Percentiles rank a stretch among this genome's conserved stretches.
phyloP scores from a whole-genome alignment of 2,888 invertebrate species.

The Phaedon cochleariae region DNA sequence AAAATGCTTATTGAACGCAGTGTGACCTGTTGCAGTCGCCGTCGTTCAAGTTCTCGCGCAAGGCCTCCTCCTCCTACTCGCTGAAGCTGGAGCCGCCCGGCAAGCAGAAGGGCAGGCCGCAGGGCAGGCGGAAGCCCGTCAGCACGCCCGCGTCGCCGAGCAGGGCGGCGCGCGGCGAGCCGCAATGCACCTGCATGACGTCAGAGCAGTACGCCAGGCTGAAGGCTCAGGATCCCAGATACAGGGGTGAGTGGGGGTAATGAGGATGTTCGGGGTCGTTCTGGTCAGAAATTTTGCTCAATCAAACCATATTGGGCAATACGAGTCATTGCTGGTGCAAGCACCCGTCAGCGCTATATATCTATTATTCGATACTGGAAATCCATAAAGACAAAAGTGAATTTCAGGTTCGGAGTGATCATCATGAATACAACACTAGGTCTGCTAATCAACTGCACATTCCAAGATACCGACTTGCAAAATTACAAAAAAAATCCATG shows the following conservation, averaged over 20 bases:
- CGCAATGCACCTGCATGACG: conserved; percentile 95
- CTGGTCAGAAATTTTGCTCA: not conserved
- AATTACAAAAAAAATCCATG: too few relatives aligned
- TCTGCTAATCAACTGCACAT: too few relatives aligned
- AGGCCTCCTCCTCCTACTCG: conserved; percentile 96
- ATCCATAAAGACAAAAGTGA: too few relatives aligned
- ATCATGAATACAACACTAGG: too few relatives aligned
- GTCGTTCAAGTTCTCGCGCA: conserved; percentile 97
- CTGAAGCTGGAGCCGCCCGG: conserved; percentile 90
- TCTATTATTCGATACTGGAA: too few relatives aligned
- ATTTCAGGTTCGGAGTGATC: too few relatives aligned
- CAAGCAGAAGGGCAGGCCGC: conserved; percentile 78
- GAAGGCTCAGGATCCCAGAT: conserved; percentile 84
- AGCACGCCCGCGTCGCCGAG: conserved; percentile 90
- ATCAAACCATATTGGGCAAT: too few relatives aligned
- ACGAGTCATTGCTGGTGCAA: too few relatives aligned
- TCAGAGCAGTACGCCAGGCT: conserved; percentile 90
- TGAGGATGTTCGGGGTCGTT: too few relatives aligned
- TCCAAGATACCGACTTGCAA: too few relatives aligned
- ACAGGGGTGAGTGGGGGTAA: conserved; percentile 65
- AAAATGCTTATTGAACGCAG: conserved; percentile 62
- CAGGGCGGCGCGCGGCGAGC: conserved; percentile 79
- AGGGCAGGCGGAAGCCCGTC: conserved; percentile 78
- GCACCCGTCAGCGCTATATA: too few relatives aligned
- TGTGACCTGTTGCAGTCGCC: conserved; percentile 88